phyloP scores from a whole-genome alignment of 1,140 invertebrate species.

The Drosophila teissieri region DNA sequence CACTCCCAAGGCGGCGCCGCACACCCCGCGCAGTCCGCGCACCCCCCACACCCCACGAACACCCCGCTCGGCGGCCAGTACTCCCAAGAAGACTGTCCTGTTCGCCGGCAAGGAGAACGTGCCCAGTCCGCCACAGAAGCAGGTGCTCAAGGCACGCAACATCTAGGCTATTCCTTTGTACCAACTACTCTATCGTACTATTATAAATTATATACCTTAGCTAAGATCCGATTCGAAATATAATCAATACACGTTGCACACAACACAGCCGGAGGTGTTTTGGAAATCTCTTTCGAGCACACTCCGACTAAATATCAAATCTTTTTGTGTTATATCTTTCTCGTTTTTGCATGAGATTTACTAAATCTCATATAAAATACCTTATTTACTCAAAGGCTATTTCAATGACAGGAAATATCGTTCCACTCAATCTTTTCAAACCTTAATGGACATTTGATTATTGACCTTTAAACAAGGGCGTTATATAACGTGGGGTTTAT shows the following conservation, averaged over 20 bases:
- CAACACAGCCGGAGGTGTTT: constrained; percentile 24
- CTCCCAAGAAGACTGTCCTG: constrained; percentile 79
- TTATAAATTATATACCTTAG: constrained; percentile 58
- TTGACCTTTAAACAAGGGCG: no score
- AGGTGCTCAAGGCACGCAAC: constrained; percentile 80
- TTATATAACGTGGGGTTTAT: no score
- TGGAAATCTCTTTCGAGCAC: not conserved
- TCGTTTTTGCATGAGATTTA: no score
- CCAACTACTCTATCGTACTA: constrained; percentile 28
- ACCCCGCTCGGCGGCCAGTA: constrained; percentile 63
- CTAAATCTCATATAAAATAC: no score
- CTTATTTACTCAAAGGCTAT: no score
- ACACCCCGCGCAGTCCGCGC: constrained; percentile 64
- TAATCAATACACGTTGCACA: constrained; percentile 39
- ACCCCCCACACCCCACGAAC: constrained; percentile 72
- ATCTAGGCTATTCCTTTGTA: constrained; percentile 44
- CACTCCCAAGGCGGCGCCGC: constrained; percentile 60
- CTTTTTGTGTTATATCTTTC: not conserved
- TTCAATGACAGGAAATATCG: no score
- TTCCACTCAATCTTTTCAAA: no score
- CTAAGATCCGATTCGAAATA: constrained; percentile 70
- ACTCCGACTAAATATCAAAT: not conserved
- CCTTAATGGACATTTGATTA: no score
- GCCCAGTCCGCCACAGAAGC: constrained; percentile 81
- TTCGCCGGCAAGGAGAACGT: constrained; percentile 80